phyloP scores from a whole-genome alignment of 2,888 invertebrate genomes.

The Eustalomyia histrio region DNA sequence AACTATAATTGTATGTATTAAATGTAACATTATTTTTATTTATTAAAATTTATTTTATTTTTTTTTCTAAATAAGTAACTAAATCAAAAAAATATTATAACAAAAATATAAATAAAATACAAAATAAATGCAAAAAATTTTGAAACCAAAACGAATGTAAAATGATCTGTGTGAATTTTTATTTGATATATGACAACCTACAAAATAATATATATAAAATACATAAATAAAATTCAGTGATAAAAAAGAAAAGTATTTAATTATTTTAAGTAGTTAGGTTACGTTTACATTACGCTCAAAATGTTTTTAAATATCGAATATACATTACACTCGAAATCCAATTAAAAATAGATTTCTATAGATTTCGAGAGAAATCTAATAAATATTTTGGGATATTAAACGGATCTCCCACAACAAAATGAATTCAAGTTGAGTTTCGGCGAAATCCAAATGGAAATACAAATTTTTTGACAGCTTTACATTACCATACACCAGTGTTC shows the following conservation, averaged over 20 bases:
- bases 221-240: slow-evolving; percentile 47
- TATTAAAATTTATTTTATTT: background rate
- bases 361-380: too few species aligned
- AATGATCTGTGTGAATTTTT: slow-evolving; percentile 57
- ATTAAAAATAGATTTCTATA: too few species aligned
- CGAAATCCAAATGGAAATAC: too few species aligned
- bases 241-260: slow-evolving; percentile 16
- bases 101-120: background rate
- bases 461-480: too few species aligned
- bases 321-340: too few species aligned
- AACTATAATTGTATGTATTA: slow-evolving; percentile 17
- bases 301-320: too few species aligned
- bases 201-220: slow-evolving; percentile 20
- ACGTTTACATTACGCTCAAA: too few species aligned
- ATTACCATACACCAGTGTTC: too few species aligned
- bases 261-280: background rate
- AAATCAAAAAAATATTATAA: background rate
- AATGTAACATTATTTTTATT: background rate
- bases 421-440: too few species aligned
- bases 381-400: too few species aligned
- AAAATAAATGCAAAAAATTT: background rate
- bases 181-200: slow-evolving; percentile 52
- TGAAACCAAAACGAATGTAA: slow-evolving; percentile 1
- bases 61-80: slow-evolving; percentile 10
- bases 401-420: too few species aligned